Conservation (phyloP, 1,140 invertebrate genomes). For the Papilio dardanus region DNA sequence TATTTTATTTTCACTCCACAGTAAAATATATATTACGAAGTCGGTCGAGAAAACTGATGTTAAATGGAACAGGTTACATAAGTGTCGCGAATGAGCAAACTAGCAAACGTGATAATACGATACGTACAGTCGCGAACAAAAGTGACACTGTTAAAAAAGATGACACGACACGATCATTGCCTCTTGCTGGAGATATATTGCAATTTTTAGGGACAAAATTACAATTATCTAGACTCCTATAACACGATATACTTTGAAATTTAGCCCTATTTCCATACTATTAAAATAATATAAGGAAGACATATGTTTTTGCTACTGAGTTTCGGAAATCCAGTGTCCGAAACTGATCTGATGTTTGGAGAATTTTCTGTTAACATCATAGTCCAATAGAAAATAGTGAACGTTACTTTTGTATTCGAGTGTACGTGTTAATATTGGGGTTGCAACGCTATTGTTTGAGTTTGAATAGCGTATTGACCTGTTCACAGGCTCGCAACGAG, state of each 20-base stretch:
- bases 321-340: too few species aligned
- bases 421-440: slow-evolving; percentile 25
- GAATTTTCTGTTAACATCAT: too few species aligned
- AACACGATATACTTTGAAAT: too few species aligned
- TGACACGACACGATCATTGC: not conserved
- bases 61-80: slow-evolving; percentile 10
- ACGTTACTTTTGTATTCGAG: not conserved
- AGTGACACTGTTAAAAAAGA: not conserved
- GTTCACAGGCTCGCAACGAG: slow-evolving; percentile 15
- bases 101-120: not conserved
- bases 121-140: not conserved
- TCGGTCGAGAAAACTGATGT: not conserved
- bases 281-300: too few species aligned
- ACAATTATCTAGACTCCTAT: too few species aligned
- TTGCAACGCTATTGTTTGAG: slow-evolving; percentile 33
- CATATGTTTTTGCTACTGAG: too few species aligned
- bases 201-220: too few species aligned
- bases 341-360: too few species aligned
- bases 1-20: not conserved
- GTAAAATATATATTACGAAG: slow-evolving; percentile 6
- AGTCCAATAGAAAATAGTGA: too few species aligned
- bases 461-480: slow-evolving; percentile 33
- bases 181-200: too few species aligned
- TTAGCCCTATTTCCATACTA: too few species aligned
- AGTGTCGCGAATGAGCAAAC: slow-evolving; percentile 17